These are phyloP conservation scores for Abrostola triplasia DNA, from an alignment of 2,888 invertebrate genomes.

Conservation along the genomic window DNA sequence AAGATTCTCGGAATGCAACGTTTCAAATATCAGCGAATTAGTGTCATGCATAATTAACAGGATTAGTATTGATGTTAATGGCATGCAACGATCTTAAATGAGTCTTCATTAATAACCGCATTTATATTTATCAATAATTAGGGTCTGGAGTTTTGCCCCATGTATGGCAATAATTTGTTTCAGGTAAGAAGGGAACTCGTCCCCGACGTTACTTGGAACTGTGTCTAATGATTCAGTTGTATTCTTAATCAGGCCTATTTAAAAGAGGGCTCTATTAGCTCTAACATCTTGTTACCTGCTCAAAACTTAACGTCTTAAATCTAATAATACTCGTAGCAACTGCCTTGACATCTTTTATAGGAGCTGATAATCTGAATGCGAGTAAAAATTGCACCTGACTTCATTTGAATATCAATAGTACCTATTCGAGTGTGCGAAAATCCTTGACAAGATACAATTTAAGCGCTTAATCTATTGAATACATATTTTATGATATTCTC, in stretches of 20 bases:
- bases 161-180: too few relatives aligned
- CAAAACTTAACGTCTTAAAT: conserved; percentile 5
- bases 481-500: not conserved
- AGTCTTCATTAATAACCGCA: too few relatives aligned
- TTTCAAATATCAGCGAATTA: conserved; percentile 15
- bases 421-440: conserved; percentile 13
- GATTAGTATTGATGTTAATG: too few relatives aligned
- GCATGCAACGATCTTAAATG: too few relatives aligned
- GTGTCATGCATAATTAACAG: conserved; percentile 2
- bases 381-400: conserved; percentile 14
- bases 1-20: conserved; percentile 10
- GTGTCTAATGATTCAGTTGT: too few relatives aligned
- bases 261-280: not conserved
- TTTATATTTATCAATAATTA: too few relatives aligned
- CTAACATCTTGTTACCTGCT: not conserved
- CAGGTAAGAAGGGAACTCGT: too few relatives aligned
- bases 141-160: too few relatives aligned
- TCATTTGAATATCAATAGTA: conserved; percentile 25
- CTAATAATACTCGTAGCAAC: conserved; percentile 14
- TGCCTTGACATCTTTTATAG: conserved; percentile 41
- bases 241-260: not conserved
- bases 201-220: too few relatives aligned
- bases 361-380: not conserved
- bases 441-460: conserved; percentile 13
- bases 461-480: not conserved